phyloP scores from a whole-genome alignment of 2,888 invertebrate species.

The Cyrtodaria siliqua region DNA sequence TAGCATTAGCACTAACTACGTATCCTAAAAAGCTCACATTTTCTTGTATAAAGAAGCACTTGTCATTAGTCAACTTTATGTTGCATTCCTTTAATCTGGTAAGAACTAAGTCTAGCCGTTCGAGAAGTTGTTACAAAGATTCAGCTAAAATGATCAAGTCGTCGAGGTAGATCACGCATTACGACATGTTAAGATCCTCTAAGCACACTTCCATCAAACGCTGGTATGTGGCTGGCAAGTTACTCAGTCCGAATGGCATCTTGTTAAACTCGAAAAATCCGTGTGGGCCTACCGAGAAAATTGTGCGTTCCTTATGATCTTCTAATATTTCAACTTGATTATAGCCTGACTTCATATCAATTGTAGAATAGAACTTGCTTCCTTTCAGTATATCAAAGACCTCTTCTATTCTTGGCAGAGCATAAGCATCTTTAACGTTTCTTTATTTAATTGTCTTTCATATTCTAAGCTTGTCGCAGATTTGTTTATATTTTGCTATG shows the following conservation, averaged over 20 bases:
- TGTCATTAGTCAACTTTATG: slow-evolving; percentile 58
- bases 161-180: slow-evolving; percentile 59
- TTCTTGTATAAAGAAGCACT: slow-evolving; percentile 9
- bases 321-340: slow-evolving; percentile 47
- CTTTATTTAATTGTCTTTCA: background rate
- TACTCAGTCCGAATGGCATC: slow-evolving; percentile 52
- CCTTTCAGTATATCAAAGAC: slow-evolving; percentile 33
- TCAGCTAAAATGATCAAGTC: slow-evolving; percentile 60
- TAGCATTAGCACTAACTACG: slow-evolving; percentile 41
- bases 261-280: slow-evolving; percentile 50
- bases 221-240: slow-evolving; percentile 55
- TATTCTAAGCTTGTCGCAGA: no score
- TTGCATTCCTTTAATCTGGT: slow-evolving; percentile 22
- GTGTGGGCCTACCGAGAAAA: slow-evolving; percentile 58
- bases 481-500: no score
- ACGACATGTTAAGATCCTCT: slow-evolving; percentile 37
- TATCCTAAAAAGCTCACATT: slow-evolving; percentile 48
- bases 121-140: slow-evolving; percentile 46
- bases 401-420: slow-evolving; percentile 61
- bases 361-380: slow-evolving; percentile 12
- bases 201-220: slow-evolving; percentile 49
- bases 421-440: slow-evolving; percentile 58
- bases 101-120: slow-evolving; percentile 44
- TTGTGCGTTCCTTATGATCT: slow-evolving; percentile 50
- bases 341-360: slow-evolving; percentile 57